Base-by-base conservation (phyloP, 92 coral and sea anemone species). In the Bergia sp. region DNA sequence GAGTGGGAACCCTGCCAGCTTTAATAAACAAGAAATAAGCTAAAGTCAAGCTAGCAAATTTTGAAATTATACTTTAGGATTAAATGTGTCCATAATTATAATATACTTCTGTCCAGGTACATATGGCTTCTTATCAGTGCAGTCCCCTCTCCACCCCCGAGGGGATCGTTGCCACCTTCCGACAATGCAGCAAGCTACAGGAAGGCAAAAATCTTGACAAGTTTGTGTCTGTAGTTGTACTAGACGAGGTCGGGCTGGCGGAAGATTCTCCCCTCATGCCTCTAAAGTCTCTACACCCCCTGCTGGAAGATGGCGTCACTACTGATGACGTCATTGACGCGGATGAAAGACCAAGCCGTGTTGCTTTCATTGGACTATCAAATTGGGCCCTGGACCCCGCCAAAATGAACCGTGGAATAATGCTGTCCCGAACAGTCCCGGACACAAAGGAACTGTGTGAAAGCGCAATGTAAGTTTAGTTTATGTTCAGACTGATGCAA, bases 251-350 rank as follows among this genome's bases (percentile, higher is more conserved):
- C 21, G 96, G 96, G 5, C 76, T 93, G n/a, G 96, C 96, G 15
- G 96, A 93, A 86, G 96, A 93, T 66, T 93, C 96, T 8, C 94
- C 96, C 9, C 89, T 86, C 21, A 93, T 93, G 96, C 96, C 96
- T 4, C 82, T 93, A 76, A 93, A 93, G 79, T 81, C 96, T 21
- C 85, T 93, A 39, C 96, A 93, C 72, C 96, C 96, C 8, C 88
- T 91, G 12, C 82, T 93, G 72, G 96, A 93, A 74, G 96, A 93
- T 90, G 93, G 92, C 53, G 86, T 74, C 43, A 84, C 87, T 64
- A 77, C 91, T 3, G 93, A 91, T 38, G 89, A 86, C 55, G 89
- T 88, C 47, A 89, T 90, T 10, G 87, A 86, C 61, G 86, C 92
- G 6, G 92, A 80, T n/a, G 91, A 73, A 18, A 83, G 82, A 9